Conservation (phyloP, 2,113 vertebrate species). For the Tautogolabrus adspersus region DNA sequence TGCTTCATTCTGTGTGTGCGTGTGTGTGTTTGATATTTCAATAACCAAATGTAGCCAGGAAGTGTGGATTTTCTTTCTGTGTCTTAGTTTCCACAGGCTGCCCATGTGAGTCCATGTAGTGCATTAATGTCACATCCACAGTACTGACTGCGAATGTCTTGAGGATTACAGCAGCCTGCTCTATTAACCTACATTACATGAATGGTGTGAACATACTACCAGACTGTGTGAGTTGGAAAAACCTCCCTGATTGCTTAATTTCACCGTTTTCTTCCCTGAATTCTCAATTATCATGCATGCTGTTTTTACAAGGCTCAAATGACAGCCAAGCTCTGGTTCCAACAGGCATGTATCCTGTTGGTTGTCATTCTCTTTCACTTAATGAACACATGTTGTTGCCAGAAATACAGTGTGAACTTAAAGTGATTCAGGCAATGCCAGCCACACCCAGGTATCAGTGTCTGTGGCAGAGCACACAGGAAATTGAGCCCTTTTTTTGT, state of each 20-base stretch:
- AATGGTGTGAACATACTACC: slow-evolving; percentile 35
- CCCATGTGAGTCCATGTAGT: slow-evolving; percentile 60
- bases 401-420: slow-evolving; percentile 40
- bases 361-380: slow-evolving; percentile 24
- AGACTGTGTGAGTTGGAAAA: slow-evolving; percentile 25
- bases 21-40: slow-evolving; percentile 32
- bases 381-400: slow-evolving; percentile 35
- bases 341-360: slow-evolving; percentile 26
- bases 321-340: slow-evolving; percentile 25
- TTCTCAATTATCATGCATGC: background rate
- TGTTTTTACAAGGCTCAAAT: slow-evolving; percentile 12
- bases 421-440: slow-evolving; percentile 40
- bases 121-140: slow-evolving; percentile 56
- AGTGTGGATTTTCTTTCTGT: slow-evolving; percentile 10
- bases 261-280: slow-evolving; percentile 11
- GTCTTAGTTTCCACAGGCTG: slow-evolving; percentile 33
- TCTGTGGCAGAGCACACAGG: slow-evolving; percentile 42
- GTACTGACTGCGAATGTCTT: slow-evolving; percentile 38
- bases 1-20: slow-evolving; percentile 6
- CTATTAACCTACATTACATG: slow-evolving; percentile 74
- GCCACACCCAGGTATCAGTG: slow-evolving; percentile 74
- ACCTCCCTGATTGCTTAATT: background rate
- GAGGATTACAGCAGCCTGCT: slow-evolving; percentile 73
- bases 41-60: background rate
- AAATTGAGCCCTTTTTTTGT: slow-evolving; percentile 30